Percentiles rank a stretch among this genome's conserved stretches.
Evolutionary conservation across 1,140 invertebrate genomes (phyloP).

Genomic region (Heliothis subflexa): DNA sequence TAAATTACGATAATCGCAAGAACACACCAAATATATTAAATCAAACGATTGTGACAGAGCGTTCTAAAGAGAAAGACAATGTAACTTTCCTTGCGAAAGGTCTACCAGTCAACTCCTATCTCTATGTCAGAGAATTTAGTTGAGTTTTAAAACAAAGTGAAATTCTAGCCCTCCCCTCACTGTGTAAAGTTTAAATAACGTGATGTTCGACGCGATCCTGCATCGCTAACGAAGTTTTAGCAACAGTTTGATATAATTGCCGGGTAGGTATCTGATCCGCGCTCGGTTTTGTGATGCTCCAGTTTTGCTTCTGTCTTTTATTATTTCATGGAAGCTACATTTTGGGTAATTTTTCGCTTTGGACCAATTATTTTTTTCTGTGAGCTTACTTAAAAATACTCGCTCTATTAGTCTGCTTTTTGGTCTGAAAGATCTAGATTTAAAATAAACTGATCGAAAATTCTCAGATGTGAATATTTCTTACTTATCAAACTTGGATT

Average conservation of each 20-base stretch:
- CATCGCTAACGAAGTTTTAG: constrained; percentile 29
- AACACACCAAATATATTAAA: too few relatives aligned
- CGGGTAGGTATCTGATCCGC: constrained; percentile 20
- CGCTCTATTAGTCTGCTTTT: background rate
- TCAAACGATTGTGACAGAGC: background rate
- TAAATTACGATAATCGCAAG: too few relatives aligned
- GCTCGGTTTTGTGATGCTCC: background rate
- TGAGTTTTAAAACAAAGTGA: too few relatives aligned
- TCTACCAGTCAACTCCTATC: background rate
- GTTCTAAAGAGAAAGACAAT: background rate
- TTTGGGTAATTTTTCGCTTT: too few relatives aligned
- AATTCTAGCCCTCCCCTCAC: background rate
- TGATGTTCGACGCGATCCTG: constrained; percentile 4
- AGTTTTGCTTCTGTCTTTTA: constrained; percentile 14
- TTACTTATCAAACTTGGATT: background rate
- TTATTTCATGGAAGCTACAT: background rate
- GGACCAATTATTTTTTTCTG: background rate
- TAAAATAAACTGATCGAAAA: background rate
- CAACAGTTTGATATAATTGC: constrained; percentile 17
- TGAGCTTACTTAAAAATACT: background rate
- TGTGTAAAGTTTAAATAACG: constrained; percentile 16
- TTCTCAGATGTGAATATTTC: background rate
- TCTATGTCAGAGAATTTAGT: background rate
- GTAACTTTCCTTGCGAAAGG: too few relatives aligned
- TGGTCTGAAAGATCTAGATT: background rate